Evolutionary conservation across 2,113 vertebrate species (phyloP).

Genomic region (Nanger granti): DNA sequence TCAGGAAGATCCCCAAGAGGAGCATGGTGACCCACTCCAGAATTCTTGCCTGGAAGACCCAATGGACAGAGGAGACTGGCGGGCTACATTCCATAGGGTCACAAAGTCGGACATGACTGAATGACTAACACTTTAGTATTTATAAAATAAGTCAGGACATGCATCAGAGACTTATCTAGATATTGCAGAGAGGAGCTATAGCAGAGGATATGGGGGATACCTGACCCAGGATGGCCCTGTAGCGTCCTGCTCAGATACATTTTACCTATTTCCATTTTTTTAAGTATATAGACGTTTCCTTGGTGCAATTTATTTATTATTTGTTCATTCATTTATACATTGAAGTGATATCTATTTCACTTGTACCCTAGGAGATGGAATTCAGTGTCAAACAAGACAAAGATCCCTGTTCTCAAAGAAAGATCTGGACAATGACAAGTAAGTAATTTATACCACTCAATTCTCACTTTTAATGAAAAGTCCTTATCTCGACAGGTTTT

Average conservation of each 20-base stretch:
- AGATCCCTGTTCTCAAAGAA: background rate
- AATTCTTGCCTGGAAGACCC: background rate
- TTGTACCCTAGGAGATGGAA: background rate
- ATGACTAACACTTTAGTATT: background rate
- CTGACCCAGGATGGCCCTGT: background rate
- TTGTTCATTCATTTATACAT: background rate
- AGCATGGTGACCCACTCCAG: background rate
- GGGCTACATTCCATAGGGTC: background rate
- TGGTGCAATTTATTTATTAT: background rate
- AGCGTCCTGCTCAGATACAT: background rate
- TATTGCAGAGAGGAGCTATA: background rate
- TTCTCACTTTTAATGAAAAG: slow-evolving; percentile 3
- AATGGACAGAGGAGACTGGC: background rate
- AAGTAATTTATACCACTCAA: background rate
- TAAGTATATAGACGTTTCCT: background rate
- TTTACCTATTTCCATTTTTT: background rate
- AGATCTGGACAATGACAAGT: background rate
- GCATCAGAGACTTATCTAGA: background rate
- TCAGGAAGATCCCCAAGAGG: background rate
- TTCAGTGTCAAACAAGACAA: background rate
- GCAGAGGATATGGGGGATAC: background rate
- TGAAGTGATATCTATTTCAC: background rate
- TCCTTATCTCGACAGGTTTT: background rate
- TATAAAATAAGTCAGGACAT: background rate
- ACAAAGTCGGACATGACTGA: background rate